Evolutionary conservation across 2,113 vertebrate genomes (phyloP).

Genomic region (Ascaphus truei): DNA sequence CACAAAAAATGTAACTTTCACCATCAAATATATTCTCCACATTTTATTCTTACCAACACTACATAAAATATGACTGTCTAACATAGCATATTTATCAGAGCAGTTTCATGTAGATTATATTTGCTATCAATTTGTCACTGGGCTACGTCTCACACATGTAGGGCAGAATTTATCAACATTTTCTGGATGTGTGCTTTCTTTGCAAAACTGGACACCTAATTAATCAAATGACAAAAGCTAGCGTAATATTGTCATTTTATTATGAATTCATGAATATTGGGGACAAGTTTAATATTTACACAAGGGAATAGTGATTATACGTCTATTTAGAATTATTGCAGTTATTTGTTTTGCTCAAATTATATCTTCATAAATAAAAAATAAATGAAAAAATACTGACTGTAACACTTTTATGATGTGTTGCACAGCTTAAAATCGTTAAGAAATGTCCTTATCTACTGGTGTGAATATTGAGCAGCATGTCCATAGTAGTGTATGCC

Average conservation of each 20-base stretch:
- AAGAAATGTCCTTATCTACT: too few relatives aligned
- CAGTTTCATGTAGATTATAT: constrained; percentile 11
- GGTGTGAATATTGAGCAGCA: too few relatives aligned
- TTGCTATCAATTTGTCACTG: constrained; percentile 17
- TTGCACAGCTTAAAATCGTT: too few relatives aligned
- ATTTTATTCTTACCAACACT: too few relatives aligned
- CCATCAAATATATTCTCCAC: too few relatives aligned
- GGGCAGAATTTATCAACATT: not conserved
- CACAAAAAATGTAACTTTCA: too few relatives aligned
- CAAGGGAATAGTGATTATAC: constrained; percentile 1
- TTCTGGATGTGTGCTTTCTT: not conserved
- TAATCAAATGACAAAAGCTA: constrained; percentile 18
- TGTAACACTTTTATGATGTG: too few relatives aligned
- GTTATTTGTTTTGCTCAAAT: constrained; percentile 12
- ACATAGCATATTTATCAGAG: not conserved
- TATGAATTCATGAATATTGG: constrained; percentile 18
- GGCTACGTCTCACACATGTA: constrained; percentile 18
- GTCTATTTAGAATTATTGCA: constrained; percentile 7
- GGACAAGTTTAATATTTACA: constrained; percentile 18
- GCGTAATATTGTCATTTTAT: constrained; percentile 3
- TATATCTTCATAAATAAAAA: too few relatives aligned
- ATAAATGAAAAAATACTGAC: too few relatives aligned
- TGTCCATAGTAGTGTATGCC: too few relatives aligned
- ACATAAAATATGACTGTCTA: not conserved
- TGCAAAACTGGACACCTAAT: constrained; percentile 3